Evolutionary conservation across 1,140 invertebrate species (phyloP).

Genomic region (Dryas iulia): DNA sequence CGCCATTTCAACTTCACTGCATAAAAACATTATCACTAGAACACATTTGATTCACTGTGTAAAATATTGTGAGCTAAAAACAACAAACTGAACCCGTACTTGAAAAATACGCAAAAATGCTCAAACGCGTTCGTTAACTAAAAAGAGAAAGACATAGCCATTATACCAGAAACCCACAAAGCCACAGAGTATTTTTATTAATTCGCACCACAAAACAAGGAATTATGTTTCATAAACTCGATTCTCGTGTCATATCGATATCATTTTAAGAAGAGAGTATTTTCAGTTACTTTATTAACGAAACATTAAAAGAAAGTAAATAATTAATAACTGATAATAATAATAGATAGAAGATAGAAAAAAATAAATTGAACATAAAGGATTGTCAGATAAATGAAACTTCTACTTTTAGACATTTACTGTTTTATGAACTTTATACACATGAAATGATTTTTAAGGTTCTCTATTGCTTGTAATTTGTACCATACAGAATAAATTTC

Average conservation of each 20-base stretch:
- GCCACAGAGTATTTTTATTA: conserved; percentile 21
- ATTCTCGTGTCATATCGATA: background rate
- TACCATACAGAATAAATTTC: too few relatives aligned
- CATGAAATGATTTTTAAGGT: too few relatives aligned
- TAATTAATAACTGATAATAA: background rate
- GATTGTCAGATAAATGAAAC: too few relatives aligned
- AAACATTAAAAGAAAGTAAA: background rate
- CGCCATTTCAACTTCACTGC: conserved; percentile 39
- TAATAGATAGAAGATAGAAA: too few relatives aligned
- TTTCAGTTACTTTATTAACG: background rate
- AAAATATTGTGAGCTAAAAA: conserved; percentile 16
- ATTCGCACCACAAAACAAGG: background rate
- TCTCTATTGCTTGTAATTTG: too few relatives aligned
- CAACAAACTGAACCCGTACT: conserved; percentile 36
- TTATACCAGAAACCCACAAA: conserved; percentile 36
- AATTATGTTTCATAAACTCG: background rate
- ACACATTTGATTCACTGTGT: conserved; percentile 30
- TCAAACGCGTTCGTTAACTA: conserved; percentile 62
- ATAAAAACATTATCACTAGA: conserved; percentile 35
- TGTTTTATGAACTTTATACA: background rate
- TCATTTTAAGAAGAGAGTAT: too few relatives aligned
- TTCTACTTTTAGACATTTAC: too few relatives aligned
- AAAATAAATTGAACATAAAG: too few relatives aligned
- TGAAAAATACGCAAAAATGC: conserved; percentile 56
- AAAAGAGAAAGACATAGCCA: conserved; percentile 69